Percentiles rank a stretch among this genome's conserved stretches.
These are phyloP conservation scores for Hemichromis elongatus DNA, from an alignment of 2,113 vertebrate genomes.

Conservation along the genomic window DNA sequence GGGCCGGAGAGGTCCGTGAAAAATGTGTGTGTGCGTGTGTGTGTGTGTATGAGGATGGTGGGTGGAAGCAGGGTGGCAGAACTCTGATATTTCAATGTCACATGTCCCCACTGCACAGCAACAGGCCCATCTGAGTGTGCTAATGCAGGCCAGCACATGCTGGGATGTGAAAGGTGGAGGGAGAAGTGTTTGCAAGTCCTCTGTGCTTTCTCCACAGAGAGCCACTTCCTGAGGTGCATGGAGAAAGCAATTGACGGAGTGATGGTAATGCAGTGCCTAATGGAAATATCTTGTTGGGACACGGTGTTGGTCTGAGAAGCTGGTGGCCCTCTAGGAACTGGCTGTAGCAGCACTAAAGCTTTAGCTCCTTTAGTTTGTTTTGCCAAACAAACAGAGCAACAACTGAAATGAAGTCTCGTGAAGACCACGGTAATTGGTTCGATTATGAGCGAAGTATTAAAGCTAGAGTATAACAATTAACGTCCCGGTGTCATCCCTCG, in stretches of 20 bases:
- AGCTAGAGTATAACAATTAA: neutral
- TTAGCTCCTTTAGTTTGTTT: conserved; percentile 21
- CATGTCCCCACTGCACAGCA: conserved; percentile 50
- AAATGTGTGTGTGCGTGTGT: neutral
- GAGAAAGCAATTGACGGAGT: neutral
- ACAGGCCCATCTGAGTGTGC: conserved; percentile 58
- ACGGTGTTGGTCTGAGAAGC: conserved; percentile 14
- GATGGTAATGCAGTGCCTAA: conserved; percentile 57
- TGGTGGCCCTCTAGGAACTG: conserved; percentile 16
- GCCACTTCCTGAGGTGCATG: conserved; percentile 9
- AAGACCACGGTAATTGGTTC: neutral
- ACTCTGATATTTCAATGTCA: conserved; percentile 49
- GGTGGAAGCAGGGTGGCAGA: neutral
- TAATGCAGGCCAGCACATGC: conserved; percentile 59
- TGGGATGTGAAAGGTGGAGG: conserved; percentile 42
- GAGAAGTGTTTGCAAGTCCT: conserved; percentile 47
- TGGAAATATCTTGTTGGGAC: conserved; percentile 73
- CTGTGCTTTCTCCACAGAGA: conserved; percentile 41
- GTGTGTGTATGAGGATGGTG: neutral
- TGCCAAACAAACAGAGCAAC: conserved; percentile 16
- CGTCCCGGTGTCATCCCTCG: neutral
- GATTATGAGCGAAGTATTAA: neutral
- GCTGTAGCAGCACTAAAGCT: conserved; percentile 4
- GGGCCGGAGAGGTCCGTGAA: neutral
- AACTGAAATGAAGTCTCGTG: neutral